Conservation (phyloP, 2,797 vertebrate species). For the Podargus strigoides region DNA sequence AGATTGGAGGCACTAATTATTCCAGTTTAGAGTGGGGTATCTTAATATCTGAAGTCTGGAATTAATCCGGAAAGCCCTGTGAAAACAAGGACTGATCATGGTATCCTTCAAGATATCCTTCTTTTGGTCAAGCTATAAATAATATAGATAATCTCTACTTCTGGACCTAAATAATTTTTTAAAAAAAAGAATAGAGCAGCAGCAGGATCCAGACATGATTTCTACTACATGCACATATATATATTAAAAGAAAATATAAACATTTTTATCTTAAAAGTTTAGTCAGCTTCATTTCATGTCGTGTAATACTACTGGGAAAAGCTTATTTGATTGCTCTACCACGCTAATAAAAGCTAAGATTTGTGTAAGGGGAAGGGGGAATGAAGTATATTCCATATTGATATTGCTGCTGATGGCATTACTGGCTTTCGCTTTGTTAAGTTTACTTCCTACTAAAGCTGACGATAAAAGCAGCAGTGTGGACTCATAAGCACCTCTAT, state of each 20-base stretch:
- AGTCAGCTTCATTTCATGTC: neutral
- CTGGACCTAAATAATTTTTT: neutral
- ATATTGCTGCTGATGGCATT: neutral
- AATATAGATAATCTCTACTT: neutral
- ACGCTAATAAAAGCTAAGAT: neutral
- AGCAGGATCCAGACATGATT: neutral
- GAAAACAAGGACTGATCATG: neutral
- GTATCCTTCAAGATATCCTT: neutral
- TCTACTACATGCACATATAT: neutral
- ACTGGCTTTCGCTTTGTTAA: neutral
- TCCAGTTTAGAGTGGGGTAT: neutral
- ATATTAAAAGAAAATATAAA: neutral
- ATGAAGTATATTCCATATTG: neutral
- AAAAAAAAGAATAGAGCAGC: neutral
- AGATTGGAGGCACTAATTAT: neutral
- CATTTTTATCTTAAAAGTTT: neutral
- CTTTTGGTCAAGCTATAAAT: neutral
- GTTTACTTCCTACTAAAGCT: neutral
- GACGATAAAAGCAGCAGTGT: neutral
- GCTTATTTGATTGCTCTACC: neutral
- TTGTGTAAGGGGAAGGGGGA: neutral
- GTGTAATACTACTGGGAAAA: neutral
- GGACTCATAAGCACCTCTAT: neutral
- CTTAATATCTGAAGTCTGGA: neutral
- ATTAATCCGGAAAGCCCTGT: neutral